Conservation (phyloP, 2,888 invertebrate species). For the Amblyjoppa fuscipennis region DNA sequence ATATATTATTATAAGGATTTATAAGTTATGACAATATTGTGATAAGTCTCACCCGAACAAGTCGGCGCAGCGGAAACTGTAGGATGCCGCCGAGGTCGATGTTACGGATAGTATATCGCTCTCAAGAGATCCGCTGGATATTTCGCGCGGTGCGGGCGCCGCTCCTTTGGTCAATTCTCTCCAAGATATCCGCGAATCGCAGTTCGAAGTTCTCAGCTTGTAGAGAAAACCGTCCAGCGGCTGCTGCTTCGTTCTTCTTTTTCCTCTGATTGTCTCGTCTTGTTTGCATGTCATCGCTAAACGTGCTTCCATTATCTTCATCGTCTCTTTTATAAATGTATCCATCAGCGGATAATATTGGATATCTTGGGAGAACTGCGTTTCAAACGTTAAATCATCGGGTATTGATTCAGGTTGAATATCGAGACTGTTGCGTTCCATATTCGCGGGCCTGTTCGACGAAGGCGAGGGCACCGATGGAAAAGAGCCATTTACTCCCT, state of each 20-base stretch:
- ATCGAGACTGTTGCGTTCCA: slow-evolving; percentile 1
- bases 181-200: slow-evolving; percentile 75
- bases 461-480: neutral
- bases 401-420: slow-evolving; percentile 68
- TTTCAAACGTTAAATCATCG: slow-evolving; percentile 69
- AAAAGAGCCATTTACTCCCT: neutral
- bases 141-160: slow-evolving; percentile 73
- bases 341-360: slow-evolving; percentile 49
- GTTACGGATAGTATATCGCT: slow-evolving; percentile 79
- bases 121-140: slow-evolving; percentile 68
- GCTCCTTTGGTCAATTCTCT: slow-evolving; percentile 71
- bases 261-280: slow-evolving; percentile 78
- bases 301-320: slow-evolving; percentile 77
- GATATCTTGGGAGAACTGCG: slow-evolving; percentile 64
- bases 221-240: slow-evolving; percentile 75
- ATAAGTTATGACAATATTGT: neutral
- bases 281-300: slow-evolving; percentile 72
- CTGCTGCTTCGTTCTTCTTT: slow-evolving; percentile 74
- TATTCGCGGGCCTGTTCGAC: neutral
- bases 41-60: slow-evolving; percentile 77
- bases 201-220: slow-evolving; percentile 69
- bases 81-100: slow-evolving; percentile 80
- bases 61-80: slow-evolving; percentile 81
- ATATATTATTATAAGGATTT: neutral
- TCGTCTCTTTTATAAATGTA: slow-evolving; percentile 62